Percentiles rank a stretch among this genome's conserved stretches.
Evolutionary conservation across 2,113 vertebrate genomes (phyloP).

Genomic region (Antennarius striatus): DNA sequence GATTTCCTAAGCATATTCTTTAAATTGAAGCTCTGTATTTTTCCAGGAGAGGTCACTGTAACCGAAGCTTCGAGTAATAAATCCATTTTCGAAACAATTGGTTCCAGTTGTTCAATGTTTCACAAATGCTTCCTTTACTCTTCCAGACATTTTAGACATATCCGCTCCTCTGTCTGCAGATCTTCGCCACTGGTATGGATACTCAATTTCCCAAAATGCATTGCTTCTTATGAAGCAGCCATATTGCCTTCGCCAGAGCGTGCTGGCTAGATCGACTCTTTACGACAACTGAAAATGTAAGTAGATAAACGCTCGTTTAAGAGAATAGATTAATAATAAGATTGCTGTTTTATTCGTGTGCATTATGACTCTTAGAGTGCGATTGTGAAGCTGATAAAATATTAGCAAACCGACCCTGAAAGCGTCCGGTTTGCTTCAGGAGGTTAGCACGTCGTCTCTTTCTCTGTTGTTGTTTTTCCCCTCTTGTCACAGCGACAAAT

Average conservation of each 20-base stretch:
- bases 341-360: rapidly evolving
- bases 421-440: too few relatives aligned
- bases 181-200: not conserved
- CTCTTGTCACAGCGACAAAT: slow-evolving; percentile 51
- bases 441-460: slow-evolving; percentile 21
- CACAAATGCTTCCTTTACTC: too few relatives aligned
- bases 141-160: too few relatives aligned
- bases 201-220: slow-evolving; percentile 64
- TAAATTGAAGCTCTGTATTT: too few relatives aligned
- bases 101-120: too few relatives aligned
- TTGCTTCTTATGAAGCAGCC: slow-evolving; percentile 32
- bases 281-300: slow-evolving; percentile 65
- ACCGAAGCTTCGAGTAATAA: too few relatives aligned
- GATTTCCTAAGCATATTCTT: too few relatives aligned
- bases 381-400: not conserved
- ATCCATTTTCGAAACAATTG: too few relatives aligned
- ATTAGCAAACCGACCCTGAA: rapidly evolving
- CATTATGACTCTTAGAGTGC: rapidly evolving
- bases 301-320: slow-evolving; percentile 45
- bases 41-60: too few relatives aligned
- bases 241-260: slow-evolving; percentile 68
- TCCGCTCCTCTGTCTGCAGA: not conserved
- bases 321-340: rapidly evolving
- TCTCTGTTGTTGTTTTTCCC: slow-evolving; percentile 70
- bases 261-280: slow-evolving; percentile 45